Evolutionary conservation across 2,888 invertebrate species (phyloP).

Genomic region (Conops quadrifasciatus): DNA sequence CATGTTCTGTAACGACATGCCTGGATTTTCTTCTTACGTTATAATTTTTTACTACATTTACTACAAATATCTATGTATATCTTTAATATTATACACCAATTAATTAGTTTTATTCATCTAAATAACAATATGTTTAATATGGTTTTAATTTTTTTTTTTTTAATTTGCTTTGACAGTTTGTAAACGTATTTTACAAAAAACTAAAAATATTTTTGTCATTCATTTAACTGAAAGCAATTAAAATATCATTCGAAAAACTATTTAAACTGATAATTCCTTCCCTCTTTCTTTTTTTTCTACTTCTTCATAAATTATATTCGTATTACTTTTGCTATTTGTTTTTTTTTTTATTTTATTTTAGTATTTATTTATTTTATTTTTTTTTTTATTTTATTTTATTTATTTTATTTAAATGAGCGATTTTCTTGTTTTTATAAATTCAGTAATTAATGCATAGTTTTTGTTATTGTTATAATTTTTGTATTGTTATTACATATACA

Average conservation of each 20-base stretch:
- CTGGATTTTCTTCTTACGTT: not conserved
- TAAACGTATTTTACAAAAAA: not conserved
- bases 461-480: too few species aligned
- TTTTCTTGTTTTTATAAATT: too few species aligned
- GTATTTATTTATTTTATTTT: conserved; percentile 10
- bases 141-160: not conserved
- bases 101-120: not conserved
- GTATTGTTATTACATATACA: too few species aligned
- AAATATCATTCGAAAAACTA: not conserved
- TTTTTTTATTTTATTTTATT: conserved; percentile 5
- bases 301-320: not conserved
- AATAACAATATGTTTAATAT: not conserved
- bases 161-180: not conserved
- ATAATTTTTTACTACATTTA: too few species aligned
- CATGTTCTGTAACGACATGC: too few species aligned
- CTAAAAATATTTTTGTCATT: not conserved
- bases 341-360: conserved; percentile 6
- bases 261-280: not conserved
- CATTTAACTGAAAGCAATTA: not conserved
- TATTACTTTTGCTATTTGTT: not conserved
- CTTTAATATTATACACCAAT: not conserved
- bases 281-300: not conserved
- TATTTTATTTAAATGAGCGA: conserved; percentile 17
- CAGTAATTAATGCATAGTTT: too few species aligned
- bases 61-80: not conserved